Evolutionary conservation across 1,140 invertebrate species (phyloP), one percentile per base, ranked within the genome.

Genomic region (Drepana arcuata): DNA sequence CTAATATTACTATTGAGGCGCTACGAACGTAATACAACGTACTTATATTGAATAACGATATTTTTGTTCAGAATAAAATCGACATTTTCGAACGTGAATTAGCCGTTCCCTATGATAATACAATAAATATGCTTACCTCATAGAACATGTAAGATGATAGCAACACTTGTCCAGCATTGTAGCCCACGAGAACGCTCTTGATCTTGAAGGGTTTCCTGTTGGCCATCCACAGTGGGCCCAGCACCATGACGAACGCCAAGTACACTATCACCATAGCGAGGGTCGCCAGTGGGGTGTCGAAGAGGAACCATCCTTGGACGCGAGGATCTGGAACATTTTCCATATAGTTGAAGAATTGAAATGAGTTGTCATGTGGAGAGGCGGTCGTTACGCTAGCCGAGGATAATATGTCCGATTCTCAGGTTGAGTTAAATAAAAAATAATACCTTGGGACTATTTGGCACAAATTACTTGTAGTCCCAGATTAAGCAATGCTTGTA

Each of bases 131-230:
- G 1, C 81, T 88, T 75, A 96, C 94, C 89, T 95, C 93, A 65
- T 93, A 94, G 49, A 96, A 90, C 90, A 98, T 95, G 58, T 92
- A 93, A 1, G 88, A 61, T 32, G 93, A 95, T 50, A 95, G 89
- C 5, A 95, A 46, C 7, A 97, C 94, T 85, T 97, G 93, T 27
- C 89, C 88, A 10, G 93, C 92, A 60, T 99, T 99, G 80, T 99
- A 98, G 3, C 88, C 68, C n/a, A 97, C 88, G 21, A 98, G 86
- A 1, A 93, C 65, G 42, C 87, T 88, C 51, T 92, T 89, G 1
- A 98, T 86, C 50, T 95, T 88, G 67, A 93, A 95, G 0, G 96
- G 93, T 70, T 95, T 93, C 53, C 91, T 86, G 67, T 95, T 92
- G 26, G 89, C 87, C 96, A 98, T 98, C 49, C 93, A 87, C 34